Percentiles rank a stretch among this genome's conserved stretches.
These are phyloP conservation scores for Zaprionus kolodkinae DNA, from an alignment of 1,140 invertebrate species.

Conservation along the genomic window DNA sequence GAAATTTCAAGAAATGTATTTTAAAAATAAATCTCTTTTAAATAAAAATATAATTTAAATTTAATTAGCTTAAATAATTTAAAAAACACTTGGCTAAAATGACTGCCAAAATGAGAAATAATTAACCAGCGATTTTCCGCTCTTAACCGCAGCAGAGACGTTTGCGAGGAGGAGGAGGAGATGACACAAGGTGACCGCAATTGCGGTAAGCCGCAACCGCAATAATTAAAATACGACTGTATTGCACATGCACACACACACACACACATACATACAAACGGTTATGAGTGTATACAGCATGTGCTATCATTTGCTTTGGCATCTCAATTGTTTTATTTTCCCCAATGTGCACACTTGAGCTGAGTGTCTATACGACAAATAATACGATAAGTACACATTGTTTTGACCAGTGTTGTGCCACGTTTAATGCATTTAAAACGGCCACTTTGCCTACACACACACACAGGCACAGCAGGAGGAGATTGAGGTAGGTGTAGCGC, in stretches of 20 bases:
- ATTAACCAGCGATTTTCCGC: slow-evolving; percentile 1
- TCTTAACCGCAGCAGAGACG: neutral
- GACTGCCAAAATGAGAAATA: neutral
- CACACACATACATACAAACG: neutral
- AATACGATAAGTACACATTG: slow-evolving; percentile 4
- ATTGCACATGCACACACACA: neutral
- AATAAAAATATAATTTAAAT: neutral
- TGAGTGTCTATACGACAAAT: slow-evolving; percentile 15
- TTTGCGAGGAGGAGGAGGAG: neutral
- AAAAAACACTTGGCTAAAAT: neutral
- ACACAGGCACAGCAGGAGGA: neutral
- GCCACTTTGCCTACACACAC: slow-evolving; percentile 50
- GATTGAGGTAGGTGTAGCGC: neutral
- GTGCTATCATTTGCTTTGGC: neutral
- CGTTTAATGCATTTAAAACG: slow-evolving; percentile 77
- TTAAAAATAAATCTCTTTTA: neutral
- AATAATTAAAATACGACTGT: slow-evolving; percentile 16
- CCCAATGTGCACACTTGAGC: neutral
- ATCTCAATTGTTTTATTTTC: neutral
- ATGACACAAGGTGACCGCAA: neutral
- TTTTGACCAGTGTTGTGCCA: slow-evolving; percentile 28
- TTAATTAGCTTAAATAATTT: neutral
- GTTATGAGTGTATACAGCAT: too few relatives aligned
- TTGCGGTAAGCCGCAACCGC: slow-evolving; percentile 12
- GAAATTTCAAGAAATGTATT: too few relatives aligned